These are phyloP conservation scores for Hypotaenidia philippensis DNA, from an alignment of 2,797 vertebrate genomes.

Conservation along the genomic window DNA sequence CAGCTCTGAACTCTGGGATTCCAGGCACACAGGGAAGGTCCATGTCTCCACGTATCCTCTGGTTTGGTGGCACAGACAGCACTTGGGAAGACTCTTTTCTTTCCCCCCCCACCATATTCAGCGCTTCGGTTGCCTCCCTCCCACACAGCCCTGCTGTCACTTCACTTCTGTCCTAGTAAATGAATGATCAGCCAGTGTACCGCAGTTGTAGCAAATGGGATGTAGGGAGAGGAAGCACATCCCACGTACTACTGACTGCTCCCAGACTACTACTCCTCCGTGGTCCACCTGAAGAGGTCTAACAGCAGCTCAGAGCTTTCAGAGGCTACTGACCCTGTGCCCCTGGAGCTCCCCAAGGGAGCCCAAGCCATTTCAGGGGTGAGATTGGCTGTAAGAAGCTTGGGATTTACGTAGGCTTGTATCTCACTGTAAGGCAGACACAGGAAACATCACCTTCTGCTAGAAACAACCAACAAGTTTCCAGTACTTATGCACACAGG, in stretches of 20 bases:
- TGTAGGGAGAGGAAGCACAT: neutral
- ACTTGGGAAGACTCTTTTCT: neutral
- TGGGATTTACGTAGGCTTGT: neutral
- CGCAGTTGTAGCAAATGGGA: constrained; percentile 3
- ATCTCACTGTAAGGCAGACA: neutral
- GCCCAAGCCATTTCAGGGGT: rapidly evolving
- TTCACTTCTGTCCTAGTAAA: constrained; percentile 4
- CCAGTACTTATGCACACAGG: rapidly evolving
- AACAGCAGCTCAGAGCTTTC: rapidly evolving
- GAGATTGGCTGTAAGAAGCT: neutral
- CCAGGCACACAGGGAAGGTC: neutral
- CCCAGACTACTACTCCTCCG: neutral
- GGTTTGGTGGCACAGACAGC: neutral
- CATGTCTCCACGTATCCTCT: neutral
- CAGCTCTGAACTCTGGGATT: rapidly evolving
- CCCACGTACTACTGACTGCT: neutral
- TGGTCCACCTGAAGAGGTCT: neutral
- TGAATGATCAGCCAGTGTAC: constrained; percentile 23
- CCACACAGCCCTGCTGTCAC: constrained; percentile 55
- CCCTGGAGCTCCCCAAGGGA: neutral
- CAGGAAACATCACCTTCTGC: rapidly evolving
- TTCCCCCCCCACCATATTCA: neutral
- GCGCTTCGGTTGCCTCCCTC: neutral
- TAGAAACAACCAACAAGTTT: neutral
- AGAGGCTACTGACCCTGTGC: neutral